Evolutionary conservation across 2,113 vertebrate genomes (phyloP).

Genomic region (Grammomys surdaster): DNA sequence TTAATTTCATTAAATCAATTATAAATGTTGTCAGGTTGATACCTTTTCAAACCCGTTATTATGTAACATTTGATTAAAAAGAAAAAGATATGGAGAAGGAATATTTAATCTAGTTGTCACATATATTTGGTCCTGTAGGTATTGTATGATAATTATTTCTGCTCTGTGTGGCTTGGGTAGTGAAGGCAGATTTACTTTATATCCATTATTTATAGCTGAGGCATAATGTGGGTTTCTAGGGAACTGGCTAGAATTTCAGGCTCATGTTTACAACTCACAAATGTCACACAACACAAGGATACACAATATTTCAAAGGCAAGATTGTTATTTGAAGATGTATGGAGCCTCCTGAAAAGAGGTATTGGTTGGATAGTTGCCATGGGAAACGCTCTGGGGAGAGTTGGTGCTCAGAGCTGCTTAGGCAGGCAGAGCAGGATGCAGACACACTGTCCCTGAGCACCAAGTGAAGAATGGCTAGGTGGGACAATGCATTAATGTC

Average conservation of each 20-base stretch:
- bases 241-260: background rate
- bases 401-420: background rate
- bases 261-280: background rate
- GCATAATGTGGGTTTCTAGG: conserved; percentile 50
- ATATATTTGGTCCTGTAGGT: background rate
- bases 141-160: conserved; percentile 9
- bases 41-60: background rate
- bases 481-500: background rate
- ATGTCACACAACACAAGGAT: background rate
- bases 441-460: rapidly evolving
- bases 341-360: background rate
- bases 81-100: background rate
- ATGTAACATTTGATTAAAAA: background rate
- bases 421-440: background rate
- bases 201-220: conserved; percentile 59
- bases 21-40: background rate
- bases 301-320: background rate
- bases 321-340: background rate
- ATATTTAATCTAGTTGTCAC: background rate
- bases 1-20: conserved; percentile 41
- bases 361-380: background rate
- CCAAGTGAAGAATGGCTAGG: background rate
- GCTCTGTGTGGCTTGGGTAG: background rate
- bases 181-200: background rate
- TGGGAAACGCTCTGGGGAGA: background rate